Conservation (phyloP, 2,797 vertebrate species). For the Clamator glandarius region DNA sequence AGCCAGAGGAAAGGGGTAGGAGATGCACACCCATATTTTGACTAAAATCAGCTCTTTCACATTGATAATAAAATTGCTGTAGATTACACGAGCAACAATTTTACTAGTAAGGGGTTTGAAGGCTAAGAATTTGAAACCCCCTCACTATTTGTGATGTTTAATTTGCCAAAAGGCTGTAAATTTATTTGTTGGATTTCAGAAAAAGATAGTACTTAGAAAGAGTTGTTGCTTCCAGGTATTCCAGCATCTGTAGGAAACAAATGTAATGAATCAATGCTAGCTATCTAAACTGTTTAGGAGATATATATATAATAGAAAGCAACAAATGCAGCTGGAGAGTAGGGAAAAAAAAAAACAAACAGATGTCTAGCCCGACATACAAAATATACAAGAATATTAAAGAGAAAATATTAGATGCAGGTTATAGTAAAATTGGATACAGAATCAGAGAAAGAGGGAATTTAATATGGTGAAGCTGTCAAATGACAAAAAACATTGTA, state of each 20-base stretch:
- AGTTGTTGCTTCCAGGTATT: neutral
- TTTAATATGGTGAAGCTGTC: neutral
- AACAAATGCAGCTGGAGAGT: neutral
- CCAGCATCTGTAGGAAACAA: neutral
- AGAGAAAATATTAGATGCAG: neutral
- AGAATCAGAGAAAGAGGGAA: neutral
- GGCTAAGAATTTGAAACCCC: neutral
- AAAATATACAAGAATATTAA: neutral
- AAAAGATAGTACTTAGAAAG: neutral
- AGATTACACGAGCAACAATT: neutral
- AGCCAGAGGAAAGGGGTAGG: neutral
- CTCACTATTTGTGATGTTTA: neutral
- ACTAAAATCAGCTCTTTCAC: neutral
- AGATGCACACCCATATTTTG: neutral
- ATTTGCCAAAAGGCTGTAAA: neutral
- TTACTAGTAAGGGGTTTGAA: neutral
- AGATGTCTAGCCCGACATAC: neutral
- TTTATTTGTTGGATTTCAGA: neutral
- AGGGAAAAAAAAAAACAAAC: neutral
- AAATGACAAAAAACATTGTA: neutral
- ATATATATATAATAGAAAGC: neutral
- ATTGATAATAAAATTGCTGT: neutral
- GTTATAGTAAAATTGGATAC: neutral
- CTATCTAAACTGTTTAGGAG: neutral
- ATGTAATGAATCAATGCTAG: neutral